Conservation (phyloP, 2,888 invertebrate species). For the Microctonus hyperodae region DNA sequence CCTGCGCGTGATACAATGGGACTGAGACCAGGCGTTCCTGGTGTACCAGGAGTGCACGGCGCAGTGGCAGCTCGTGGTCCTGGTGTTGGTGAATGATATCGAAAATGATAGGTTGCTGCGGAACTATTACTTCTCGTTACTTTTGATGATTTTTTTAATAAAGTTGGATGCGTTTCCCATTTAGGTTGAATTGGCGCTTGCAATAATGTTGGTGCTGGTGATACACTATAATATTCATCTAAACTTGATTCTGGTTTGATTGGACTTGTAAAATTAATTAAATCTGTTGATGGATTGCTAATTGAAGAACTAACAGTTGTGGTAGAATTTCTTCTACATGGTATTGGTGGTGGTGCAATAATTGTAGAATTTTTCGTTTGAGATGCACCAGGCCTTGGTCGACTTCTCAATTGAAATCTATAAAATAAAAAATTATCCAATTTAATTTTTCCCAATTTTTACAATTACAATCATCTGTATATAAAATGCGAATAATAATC, state of each 20-base stretch:
- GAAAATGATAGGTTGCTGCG: conserved; percentile 57
- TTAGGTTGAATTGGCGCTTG: conserved; percentile 56
- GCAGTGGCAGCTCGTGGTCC: conserved; percentile 56
- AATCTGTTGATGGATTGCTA: conserved; percentile 48
- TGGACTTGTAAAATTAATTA: conserved; percentile 61
- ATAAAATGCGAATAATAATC: background rate
- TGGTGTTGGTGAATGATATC: conserved; percentile 55
- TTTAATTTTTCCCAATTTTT: background rate
- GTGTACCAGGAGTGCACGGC: conserved; percentile 59
- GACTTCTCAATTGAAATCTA: conserved; percentile 64
- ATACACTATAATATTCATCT: conserved; percentile 52
- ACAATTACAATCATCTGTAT: background rate
- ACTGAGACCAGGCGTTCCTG: conserved; percentile 59
- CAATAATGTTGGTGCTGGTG: conserved; percentile 53
- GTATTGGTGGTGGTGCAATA: conserved; percentile 64
- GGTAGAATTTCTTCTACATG: conserved; percentile 59
- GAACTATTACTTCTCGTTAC: conserved; percentile 60
- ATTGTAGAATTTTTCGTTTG: conserved; percentile 60
- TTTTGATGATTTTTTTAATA: conserved; percentile 54
- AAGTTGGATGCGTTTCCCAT: conserved; percentile 59
- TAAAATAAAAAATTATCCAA: no score
- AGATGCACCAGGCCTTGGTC: conserved; percentile 69
- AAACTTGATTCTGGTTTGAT: conserved; percentile 56
- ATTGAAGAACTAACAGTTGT: conserved; percentile 49
- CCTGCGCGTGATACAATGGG: conserved; percentile 57